phyloP scores from a whole-genome alignment of 2,888 invertebrate genomes.

The Cantharis rustica region DNA sequence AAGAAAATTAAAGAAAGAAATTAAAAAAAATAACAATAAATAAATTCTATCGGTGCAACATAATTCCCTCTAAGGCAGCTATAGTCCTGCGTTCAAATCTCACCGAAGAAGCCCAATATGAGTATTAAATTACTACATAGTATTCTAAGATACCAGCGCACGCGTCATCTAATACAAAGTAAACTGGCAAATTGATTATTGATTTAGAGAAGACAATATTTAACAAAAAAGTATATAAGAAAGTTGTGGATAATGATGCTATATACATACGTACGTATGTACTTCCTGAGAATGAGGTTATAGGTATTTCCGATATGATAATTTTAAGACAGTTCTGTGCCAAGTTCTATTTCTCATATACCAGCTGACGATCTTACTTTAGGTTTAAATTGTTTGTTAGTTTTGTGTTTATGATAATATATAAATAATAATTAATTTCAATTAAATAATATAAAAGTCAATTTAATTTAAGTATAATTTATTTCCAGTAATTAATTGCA shows the following conservation, averaged over 20 bases:
- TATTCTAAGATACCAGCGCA: not conserved
- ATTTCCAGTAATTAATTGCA: not conserved
- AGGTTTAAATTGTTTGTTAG: not conserved
- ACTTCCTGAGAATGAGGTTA: not conserved
- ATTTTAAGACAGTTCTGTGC: slow-evolving; percentile 5
- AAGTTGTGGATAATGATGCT: not conserved
- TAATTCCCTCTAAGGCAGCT: too few species aligned
- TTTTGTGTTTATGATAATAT: not conserved
- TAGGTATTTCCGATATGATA: not conserved
- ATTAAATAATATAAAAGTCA: not conserved
- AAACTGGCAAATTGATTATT: not conserved
- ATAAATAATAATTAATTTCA: not conserved
- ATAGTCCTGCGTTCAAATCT: too few species aligned
- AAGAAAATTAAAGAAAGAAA: too few species aligned
- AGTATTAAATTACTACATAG: too few species aligned
- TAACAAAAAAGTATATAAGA: not conserved
- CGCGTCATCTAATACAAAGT: not conserved
- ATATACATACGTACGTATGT: not conserved
- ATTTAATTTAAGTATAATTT: not conserved
- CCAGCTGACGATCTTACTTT: not conserved
- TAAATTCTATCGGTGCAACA: too few species aligned
- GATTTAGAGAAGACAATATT: not conserved
- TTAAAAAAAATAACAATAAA: too few species aligned
- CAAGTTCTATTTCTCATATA: slow-evolving; percentile 8
- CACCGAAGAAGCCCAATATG: too few species aligned